A percentile compares a stretch with the other conserved stretches of the same genome.
These are phyloP conservation scores for Meloidogyne floridensis DNA, from an alignment of 1,140 invertebrate species.

Conservation along the genomic window DNA sequence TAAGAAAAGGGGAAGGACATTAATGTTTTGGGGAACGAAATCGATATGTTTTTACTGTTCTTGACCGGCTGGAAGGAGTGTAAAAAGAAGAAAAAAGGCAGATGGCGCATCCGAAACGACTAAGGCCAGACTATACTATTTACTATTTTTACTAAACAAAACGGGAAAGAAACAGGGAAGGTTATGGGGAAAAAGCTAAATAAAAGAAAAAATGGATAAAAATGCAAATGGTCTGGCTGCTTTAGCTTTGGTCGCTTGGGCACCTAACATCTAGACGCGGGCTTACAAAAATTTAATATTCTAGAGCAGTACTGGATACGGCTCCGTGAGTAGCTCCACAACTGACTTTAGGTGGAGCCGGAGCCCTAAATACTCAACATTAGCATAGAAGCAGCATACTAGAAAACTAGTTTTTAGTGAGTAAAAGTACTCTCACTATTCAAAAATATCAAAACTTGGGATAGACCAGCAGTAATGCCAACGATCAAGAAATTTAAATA, in stretches of 20 bases:
- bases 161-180: neutral
- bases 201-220: neutral
- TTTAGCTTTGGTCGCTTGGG: neutral
- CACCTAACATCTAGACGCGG: too few relatives aligned
- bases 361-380: too few relatives aligned
- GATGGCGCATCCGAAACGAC: neutral
- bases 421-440: too few relatives aligned
- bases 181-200: neutral
- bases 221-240: slow-evolving; percentile 7
- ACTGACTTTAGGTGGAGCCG: too few relatives aligned
- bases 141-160: neutral
- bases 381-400: too few relatives aligned
- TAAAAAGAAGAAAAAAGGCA: neutral
- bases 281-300: too few relatives aligned
- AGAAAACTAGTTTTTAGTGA: too few relatives aligned
- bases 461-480: too few relatives aligned
- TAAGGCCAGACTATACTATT: neutral
- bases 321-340: too few relatives aligned
- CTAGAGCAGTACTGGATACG: too few relatives aligned
- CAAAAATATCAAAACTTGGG: too few relatives aligned
- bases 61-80: slow-evolving; percentile 10
- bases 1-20: neutral
- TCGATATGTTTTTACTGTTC: slow-evolving; percentile 26
- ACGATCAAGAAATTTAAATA: too few relatives aligned
- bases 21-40: slow-evolving; percentile 5